These are phyloP conservation scores for Crotalus horridus DNA, from an alignment of 2,113 vertebrate species.

Conservation along the genomic window DNA sequence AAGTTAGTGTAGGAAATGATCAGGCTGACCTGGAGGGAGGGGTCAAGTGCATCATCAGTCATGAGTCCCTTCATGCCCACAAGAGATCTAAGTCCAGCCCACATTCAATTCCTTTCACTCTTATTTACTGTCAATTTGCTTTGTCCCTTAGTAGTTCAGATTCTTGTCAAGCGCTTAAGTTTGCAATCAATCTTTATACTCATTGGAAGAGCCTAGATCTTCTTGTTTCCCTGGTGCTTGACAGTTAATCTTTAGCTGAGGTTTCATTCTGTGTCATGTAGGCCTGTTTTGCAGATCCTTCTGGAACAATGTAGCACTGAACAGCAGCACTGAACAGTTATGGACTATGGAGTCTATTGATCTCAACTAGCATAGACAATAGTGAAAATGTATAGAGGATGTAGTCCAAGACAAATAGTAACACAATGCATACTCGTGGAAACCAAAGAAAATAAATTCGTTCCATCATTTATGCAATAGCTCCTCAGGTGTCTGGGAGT, in stretches of 20 bases:
- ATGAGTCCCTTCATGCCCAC: background rate
- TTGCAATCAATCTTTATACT: background rate
- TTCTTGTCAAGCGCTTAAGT: background rate
- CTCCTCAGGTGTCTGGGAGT: background rate
- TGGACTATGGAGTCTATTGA: background rate
- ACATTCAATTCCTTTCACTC: background rate
- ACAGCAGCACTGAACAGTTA: background rate
- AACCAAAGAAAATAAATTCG: background rate
- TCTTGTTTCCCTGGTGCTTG: background rate
- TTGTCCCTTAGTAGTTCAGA: background rate
- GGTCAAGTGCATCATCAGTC: background rate
- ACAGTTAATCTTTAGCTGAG: background rate
- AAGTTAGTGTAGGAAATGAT: background rate
- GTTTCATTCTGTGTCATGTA: background rate
- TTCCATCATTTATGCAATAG: background rate
- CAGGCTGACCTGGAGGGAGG: background rate
- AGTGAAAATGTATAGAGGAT: background rate
- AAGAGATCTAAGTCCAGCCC: background rate
- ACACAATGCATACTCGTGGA: background rate
- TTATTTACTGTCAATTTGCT: background rate
- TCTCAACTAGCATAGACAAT: background rate
- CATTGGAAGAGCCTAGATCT: background rate
- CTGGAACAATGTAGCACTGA: background rate
- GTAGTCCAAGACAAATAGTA: background rate
- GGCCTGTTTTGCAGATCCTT: background rate